A percentile compares a stretch with the other conserved stretches of the same genome.
Evolutionary conservation across 2,888 invertebrate species (phyloP).

Genomic region (Prosopocoilus inquinatus): DNA sequence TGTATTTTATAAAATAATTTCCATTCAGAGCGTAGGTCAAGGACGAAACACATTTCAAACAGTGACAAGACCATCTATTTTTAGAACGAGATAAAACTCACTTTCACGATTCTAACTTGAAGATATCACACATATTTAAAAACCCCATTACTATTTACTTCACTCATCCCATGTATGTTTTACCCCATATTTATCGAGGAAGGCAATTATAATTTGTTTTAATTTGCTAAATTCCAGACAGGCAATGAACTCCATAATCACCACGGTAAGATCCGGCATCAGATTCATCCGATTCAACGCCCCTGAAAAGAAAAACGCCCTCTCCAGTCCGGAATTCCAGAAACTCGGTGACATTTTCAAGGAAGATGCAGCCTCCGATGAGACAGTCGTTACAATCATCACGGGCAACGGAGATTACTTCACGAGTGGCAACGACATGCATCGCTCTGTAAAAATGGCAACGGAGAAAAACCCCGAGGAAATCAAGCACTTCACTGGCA

Average conservation of each 20-base stretch:
- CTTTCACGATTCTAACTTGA: too few species aligned
- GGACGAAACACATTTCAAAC: too few species aligned
- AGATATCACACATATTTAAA: too few species aligned
- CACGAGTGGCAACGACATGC: conserved; percentile 78
- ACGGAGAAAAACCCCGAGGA: conserved; percentile 6
- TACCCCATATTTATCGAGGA: too few species aligned
- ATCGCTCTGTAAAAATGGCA: conserved; percentile 4
- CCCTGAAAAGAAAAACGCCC: conserved; percentile 78
- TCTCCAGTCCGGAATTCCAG: conserved; percentile 66
- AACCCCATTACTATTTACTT: too few species aligned
- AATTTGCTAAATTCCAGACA: too few species aligned
- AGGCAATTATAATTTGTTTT: too few species aligned
- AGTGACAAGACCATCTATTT: too few species aligned
- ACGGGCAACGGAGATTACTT: conserved; percentile 81
- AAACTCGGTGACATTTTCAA: conserved; percentile 63
- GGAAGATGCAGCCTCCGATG: conserved; percentile 66
- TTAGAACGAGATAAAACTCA: too few species aligned
- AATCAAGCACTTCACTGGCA: conserved; percentile 7
- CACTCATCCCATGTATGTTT: too few species aligned
- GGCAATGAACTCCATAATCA: conserved; percentile 13
- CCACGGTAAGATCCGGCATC: conserved; percentile 48
- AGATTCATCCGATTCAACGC: conserved; percentile 69
- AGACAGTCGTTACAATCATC: conserved; percentile 69
- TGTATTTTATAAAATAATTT: too few species aligned
- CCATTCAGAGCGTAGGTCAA: too few species aligned